These are phyloP conservation scores for Catocala sponsa DNA, from an alignment of 2,888 invertebrate genomes.

Conservation along the genomic window DNA sequence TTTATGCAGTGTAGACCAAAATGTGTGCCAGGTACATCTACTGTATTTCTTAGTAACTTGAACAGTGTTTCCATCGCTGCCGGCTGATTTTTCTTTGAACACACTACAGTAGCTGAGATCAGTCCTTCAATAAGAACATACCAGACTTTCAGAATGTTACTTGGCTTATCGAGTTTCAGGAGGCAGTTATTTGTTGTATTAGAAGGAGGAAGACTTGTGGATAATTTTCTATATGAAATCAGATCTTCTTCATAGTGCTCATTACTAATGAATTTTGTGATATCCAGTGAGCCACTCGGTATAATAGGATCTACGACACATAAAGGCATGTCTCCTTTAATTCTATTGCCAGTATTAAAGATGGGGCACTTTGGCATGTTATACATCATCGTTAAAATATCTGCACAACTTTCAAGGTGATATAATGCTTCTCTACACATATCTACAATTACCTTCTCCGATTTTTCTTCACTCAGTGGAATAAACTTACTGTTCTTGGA, in stretches of 20 bases:
- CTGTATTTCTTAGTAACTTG: conserved; percentile 92
- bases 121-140: conserved; percentile 96
- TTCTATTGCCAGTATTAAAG: conserved; percentile 95
- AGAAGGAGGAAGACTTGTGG: conserved; percentile 82
- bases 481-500: conserved; percentile 84
- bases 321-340: conserved; percentile 92
- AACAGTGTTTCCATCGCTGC: conserved; percentile 96
- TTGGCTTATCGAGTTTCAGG: conserved; percentile 92
- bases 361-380: conserved; percentile 98
- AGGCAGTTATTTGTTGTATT: conserved; percentile 87
- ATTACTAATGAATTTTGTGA: conserved; percentile 90
- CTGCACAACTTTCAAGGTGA: conserved; percentile 95
- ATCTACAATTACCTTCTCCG: conserved; percentile 85
- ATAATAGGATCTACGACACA: conserved; percentile 95
- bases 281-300: conserved; percentile 91
- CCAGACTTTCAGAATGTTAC: conserved; percentile 96
- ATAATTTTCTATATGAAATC: conserved; percentile 89
- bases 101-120: conserved; percentile 93
- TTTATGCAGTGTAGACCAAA: conserved; percentile 98
- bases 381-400: conserved; percentile 96
- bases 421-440: conserved; percentile 94
- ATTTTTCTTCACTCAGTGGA: conserved; percentile 81
- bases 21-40: conserved; percentile 94
- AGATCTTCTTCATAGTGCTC: conserved; percentile 90
- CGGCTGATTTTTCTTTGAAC: conserved; percentile 96